Evolutionary conservation across 1,140 invertebrate species (phyloP).

Genomic region (Camponotus pennsylvanicus): DNA sequence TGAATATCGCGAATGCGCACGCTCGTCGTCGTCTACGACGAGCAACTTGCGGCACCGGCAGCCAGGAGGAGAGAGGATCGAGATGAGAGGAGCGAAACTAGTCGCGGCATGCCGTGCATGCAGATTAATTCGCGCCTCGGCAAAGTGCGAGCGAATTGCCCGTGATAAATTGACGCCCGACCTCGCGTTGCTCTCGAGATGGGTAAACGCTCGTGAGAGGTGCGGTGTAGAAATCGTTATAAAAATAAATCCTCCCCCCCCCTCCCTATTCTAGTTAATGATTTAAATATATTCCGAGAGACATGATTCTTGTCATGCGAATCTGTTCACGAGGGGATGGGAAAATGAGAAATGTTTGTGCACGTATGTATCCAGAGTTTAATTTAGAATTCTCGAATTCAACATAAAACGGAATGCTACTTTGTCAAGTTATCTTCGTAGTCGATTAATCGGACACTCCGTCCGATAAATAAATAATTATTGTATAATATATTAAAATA

Average conservation of each 20-base stretch:
- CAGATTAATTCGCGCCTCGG: conserved; percentile 49
- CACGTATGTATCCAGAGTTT: conserved; percentile 8
- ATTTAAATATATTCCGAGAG: conserved; percentile 11
- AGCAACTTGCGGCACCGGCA: neutral
- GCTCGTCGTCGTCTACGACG: neutral
- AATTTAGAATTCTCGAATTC: conserved; percentile 1
- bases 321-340: neutral
- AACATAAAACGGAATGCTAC: conserved; percentile 20
- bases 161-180: conserved; percentile 18
- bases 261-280: neutral
- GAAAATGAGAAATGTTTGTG: neutral
- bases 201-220: neutral
- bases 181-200: neutral
- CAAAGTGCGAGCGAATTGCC: conserved; percentile 21
- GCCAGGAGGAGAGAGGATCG: conserved; percentile 13
- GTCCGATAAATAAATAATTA: no score
- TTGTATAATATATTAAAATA: no score
- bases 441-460: neutral
- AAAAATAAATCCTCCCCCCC: no score
- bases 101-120: conserved; percentile 18
- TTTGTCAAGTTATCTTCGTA: conserved; percentile 24
- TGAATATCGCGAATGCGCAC: conserved; percentile 16
- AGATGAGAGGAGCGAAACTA: conserved; percentile 44
- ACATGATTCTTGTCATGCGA: neutral
- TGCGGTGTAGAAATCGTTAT: neutral